Conservation (phyloP, 2,888 invertebrate genomes). For the Litoditis marina region DNA sequence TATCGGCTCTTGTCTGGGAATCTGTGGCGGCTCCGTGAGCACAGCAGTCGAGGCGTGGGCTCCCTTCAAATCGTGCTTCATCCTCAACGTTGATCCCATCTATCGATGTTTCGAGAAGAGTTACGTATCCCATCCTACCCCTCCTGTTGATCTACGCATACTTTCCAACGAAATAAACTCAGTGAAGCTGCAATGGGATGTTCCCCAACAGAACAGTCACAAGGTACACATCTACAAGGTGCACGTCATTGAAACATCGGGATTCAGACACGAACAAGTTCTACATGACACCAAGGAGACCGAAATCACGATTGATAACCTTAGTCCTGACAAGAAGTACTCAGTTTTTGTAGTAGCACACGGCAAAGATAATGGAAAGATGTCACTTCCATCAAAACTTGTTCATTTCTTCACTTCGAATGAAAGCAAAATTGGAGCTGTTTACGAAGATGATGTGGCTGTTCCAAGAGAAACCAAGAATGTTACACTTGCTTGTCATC, state of each 20-base stretch:
- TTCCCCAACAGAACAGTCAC: conserved; percentile 15
- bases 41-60: conserved; percentile 23
- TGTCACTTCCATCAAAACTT: conserved; percentile 22
- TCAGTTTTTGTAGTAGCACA: conserved; percentile 27
- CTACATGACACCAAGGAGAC: conserved; percentile 15
- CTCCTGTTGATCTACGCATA: conserved; percentile 30
- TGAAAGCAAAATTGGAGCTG: neutral
- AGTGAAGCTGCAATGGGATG: conserved; percentile 21
- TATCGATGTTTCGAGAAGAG: conserved; percentile 47
- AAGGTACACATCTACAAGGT: conserved; percentile 22
- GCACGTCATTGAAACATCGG: conserved; percentile 15
- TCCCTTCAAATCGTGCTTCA: conserved; percentile 46
- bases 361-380: conserved; percentile 7
- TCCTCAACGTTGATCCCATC: conserved; percentile 47
- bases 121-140: conserved; percentile 41
- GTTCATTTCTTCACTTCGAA: conserved; percentile 20
- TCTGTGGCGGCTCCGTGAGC: conserved; percentile 42
- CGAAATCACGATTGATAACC: conserved; percentile 7
- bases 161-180: conserved; percentile 2
- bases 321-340: conserved; percentile 24
- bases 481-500: conserved; percentile 19
- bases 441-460: conserved; percentile 11
- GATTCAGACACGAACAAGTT: neutral
- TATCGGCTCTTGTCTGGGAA: conserved; percentile 44
- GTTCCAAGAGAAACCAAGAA: conserved; percentile 11